Base-by-base conservation (phyloP, 2,797 vertebrate genomes). In the Petrocephalus sullivani region DNA sequence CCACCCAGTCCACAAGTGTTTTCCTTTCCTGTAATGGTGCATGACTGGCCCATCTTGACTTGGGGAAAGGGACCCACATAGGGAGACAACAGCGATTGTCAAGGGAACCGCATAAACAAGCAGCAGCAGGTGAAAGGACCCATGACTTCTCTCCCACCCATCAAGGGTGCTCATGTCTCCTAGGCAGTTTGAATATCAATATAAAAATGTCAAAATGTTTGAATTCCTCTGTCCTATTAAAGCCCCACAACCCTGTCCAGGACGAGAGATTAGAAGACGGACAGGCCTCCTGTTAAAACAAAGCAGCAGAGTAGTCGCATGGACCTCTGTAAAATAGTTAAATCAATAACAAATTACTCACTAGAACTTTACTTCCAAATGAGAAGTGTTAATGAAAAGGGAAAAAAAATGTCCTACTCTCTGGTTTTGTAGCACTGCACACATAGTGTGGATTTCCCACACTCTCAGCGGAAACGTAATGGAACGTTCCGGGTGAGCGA, bases 91-190 rank as follows among this genome's bases (percentile, higher is more conserved):
- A 93, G 92, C 91, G 92, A 91, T 41, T 89, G 90, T 91, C 94
- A 94, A 94, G 94, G 94, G 92, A 94, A 95, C 94, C 92, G 94
- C 91, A 91, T 92, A 93, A 95, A 94, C 90, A 94, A 91, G 92
- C 89, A 90, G 49, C 49, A 90, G 90, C 91, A 90, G 92, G 84
- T 88, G 91, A 88, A 75, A 67, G 86, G 90, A 90, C n/a, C 54
- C 85, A 37, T n/a, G 67, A 61, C 37, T 33, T 37, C 37, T 56
- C 56, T 81, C 85, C 57, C 67, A 87, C 84, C 84, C 71, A 87
- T 12, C n/a, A 51, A 78, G 12, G 84, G 49, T 23, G 49, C 23
- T 33, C 21, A 54, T n/a, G 33, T 67, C 46, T 58, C 81, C 57
- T 16, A 10, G 57, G 81, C 49, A 12, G 49, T 84, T 58, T 58